Percentiles rank a stretch among this genome's conserved stretches.
Evolutionary conservation across 2,797 vertebrate genomes (phyloP).

Genomic region (Argyrosomus regius): DNA sequence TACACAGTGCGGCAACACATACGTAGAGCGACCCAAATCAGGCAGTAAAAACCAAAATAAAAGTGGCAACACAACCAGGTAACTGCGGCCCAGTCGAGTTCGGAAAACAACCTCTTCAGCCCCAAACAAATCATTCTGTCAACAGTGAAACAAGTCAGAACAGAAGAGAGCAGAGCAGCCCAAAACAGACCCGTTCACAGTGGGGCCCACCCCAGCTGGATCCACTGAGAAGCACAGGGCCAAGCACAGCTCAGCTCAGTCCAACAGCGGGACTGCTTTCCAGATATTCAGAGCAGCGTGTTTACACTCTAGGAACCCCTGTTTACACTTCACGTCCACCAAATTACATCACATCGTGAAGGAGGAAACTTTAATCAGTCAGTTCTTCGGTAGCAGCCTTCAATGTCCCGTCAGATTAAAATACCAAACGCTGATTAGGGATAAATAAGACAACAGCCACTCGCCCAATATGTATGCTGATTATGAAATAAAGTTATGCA

Average conservation of each 20-base stretch:
- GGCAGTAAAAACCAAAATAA: constrained; percentile 34
- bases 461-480: constrained; percentile 31
- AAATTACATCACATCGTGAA: constrained; percentile 72
- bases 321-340: constrained; percentile 73
- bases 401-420: constrained; percentile 53
- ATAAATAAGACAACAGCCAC: constrained; percentile 55
- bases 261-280: constrained; percentile 53
- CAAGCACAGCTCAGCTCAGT: constrained; percentile 54
- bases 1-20: constrained; percentile 1
- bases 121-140: constrained; percentile 66
- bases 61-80: constrained; percentile 38
- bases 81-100: constrained; percentile 15
- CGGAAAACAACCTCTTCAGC: constrained; percentile 41
- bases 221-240: constrained; percentile 47
- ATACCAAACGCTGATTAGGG: constrained; percentile 45
- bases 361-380: constrained; percentile 64
- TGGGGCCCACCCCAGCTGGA: constrained; percentile 57
- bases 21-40: constrained; percentile 10
- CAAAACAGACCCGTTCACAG: constrained; percentile 34
- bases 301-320: constrained; percentile 72
- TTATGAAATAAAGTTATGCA: constrained; percentile 61
- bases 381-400: constrained; percentile 59
- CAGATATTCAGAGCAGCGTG: constrained; percentile 68
- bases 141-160: constrained; percentile 46
- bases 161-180: constrained; percentile 35